These are phyloP conservation scores for Phaethon lepturus DNA, from an alignment of 2,113 vertebrate genomes.

Conservation along the genomic window DNA sequence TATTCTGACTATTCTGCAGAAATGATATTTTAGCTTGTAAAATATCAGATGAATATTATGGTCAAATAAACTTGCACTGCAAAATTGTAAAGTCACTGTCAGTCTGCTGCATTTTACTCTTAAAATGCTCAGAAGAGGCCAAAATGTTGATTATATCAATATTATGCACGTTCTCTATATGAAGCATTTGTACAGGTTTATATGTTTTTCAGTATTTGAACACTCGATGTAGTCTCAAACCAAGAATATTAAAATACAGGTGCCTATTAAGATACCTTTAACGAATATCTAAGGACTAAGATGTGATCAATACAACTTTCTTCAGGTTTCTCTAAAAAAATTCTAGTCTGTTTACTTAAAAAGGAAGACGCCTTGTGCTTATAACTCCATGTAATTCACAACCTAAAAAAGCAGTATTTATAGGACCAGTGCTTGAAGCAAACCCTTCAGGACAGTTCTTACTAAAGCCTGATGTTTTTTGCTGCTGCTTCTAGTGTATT, in stretches of 20 bases:
- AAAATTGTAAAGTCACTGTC: background rate
- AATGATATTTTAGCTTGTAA: constrained; percentile 51
- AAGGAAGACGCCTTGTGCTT: background rate
- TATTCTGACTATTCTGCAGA: constrained; percentile 58
- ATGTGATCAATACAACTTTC: background rate
- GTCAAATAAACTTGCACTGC: constrained; percentile 28
- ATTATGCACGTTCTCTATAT: background rate
- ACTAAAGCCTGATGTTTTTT: background rate
- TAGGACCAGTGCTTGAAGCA: background rate
- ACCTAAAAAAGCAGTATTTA: background rate
- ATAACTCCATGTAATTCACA: background rate
- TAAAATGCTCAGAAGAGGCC: background rate
- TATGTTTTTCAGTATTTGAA: background rate
- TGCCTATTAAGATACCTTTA: background rate
- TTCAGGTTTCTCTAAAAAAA: background rate
- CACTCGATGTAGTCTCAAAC: background rate
- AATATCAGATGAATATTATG: background rate
- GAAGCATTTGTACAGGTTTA: background rate
- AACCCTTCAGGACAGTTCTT: background rate
- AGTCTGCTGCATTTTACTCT: background rate
- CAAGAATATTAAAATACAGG: background rate
- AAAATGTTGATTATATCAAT: background rate
- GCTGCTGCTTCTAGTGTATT: background rate
- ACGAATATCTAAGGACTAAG: background rate
- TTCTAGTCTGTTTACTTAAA: background rate